A percentile compares a stretch with the other conserved stretches of the same genome.
These are phyloP conservation scores for Drosophila mettleri DNA, from an alignment of 2,888 invertebrate genomes.

Conservation along the genomic window DNA sequence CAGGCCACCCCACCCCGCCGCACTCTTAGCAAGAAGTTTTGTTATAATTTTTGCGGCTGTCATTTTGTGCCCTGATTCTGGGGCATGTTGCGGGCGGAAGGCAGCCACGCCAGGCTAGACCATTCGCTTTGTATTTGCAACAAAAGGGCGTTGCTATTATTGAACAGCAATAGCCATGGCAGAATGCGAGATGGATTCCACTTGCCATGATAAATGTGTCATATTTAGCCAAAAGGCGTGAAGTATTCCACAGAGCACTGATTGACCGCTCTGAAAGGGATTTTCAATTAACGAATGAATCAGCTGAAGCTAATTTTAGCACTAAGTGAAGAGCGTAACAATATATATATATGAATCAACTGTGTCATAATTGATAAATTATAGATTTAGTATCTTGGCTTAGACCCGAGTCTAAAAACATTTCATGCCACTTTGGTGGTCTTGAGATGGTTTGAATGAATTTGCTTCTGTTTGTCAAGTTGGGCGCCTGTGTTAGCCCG, in stretches of 20 bases:
- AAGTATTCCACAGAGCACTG: not conserved
- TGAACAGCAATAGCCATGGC: slow-evolving; percentile 23
- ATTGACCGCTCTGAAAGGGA: not conserved
- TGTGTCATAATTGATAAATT: not conserved
- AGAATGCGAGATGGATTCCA: slow-evolving; percentile 10
- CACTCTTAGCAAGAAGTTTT: slow-evolving; percentile 56
- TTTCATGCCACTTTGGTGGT: not conserved
- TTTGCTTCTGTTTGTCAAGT: slow-evolving; percentile 1
- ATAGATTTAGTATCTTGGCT: not conserved
- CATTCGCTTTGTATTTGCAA: slow-evolving; percentile 43
- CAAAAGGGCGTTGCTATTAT: slow-evolving; percentile 50
- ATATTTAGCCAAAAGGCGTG: slow-evolving; percentile 20
- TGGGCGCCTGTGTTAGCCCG: not conserved
- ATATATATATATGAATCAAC: not conserved
- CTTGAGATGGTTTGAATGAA: not conserved
- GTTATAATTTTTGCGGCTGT: slow-evolving; percentile 76
- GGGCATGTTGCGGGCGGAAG: slow-evolving; percentile 25
- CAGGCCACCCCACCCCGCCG: not conserved
- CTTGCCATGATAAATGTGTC: slow-evolving; percentile 38
- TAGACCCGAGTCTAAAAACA: not conserved
- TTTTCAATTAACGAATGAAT: slow-evolving; percentile 5
- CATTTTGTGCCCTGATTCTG: slow-evolving; percentile 72
- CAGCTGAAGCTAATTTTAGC: not conserved
- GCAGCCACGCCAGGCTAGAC: slow-evolving; percentile 18
- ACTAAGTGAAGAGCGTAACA: not conserved